phyloP scores from a whole-genome alignment of 2,888 invertebrate species.

The Octodonta nipae region DNA sequence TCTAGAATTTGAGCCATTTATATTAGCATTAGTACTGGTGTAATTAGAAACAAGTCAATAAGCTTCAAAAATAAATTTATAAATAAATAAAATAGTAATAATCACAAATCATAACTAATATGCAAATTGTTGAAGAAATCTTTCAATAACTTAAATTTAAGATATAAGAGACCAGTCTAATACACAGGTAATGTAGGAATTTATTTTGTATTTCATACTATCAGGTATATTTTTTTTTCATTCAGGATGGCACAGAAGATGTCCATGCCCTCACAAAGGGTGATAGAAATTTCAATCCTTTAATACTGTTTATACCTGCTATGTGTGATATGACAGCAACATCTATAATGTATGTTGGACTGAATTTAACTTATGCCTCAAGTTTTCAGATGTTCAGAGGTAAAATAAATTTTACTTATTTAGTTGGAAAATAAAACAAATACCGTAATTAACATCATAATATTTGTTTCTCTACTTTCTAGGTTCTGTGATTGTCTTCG shows the following conservation, averaged over 20 bases:
- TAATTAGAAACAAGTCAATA: too few relatives aligned
- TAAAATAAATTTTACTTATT: constrained; percentile 3
- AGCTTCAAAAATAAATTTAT: too few relatives aligned
- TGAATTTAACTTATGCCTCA: constrained; percentile 82
- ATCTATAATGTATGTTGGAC: constrained; percentile 79
- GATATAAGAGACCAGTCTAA: too few relatives aligned
- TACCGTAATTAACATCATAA: background rate
- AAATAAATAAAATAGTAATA: too few relatives aligned
- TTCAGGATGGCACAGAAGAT: constrained; percentile 36
- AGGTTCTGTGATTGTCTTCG: constrained; percentile 79
- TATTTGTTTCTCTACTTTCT: constrained; percentile 8
- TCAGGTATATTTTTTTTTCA: constrained; percentile 6
- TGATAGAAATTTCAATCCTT: constrained; percentile 61
- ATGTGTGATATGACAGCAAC: constrained; percentile 82
- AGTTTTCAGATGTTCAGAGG: constrained; percentile 95
- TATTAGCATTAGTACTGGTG: too few relatives aligned
- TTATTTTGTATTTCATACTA: constrained; percentile 1
- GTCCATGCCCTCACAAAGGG: constrained; percentile 53
- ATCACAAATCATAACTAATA: too few relatives aligned
- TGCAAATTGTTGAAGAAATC: too few relatives aligned
- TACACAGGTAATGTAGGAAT: too few relatives aligned
- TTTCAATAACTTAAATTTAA: too few relatives aligned
- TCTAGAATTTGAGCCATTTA: too few relatives aligned
- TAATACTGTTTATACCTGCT: constrained; percentile 72
- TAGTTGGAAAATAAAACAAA: background rate